Evolutionary conservation across 2,113 vertebrate genomes (phyloP), one percentile per base, ranked within the genome.

Genomic region (Bos indicus): DNA sequence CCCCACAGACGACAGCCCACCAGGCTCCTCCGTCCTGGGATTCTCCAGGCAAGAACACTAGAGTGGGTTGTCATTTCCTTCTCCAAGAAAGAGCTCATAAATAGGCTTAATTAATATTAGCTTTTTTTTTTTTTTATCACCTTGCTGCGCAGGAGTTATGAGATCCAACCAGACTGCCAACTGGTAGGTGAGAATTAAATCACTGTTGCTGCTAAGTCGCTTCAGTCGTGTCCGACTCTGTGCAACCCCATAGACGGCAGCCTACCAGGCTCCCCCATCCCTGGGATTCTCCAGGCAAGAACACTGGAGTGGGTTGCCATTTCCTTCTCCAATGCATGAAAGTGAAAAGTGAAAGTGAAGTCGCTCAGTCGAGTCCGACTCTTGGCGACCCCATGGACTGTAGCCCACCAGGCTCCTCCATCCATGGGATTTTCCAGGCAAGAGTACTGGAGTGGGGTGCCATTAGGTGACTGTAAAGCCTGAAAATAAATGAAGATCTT

Each of bases 401-500:
- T 6, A 43, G 43, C 43, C 43, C 43, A 43, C 43, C 43, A 43
- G 43, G 43, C 43, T 43, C 43, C 43, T 43, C 43, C 43, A 43
- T 43, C 43, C 43, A 43, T 46, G 43, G 43, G 43, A 46, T 46
- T 46, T 7, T 46, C 43, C 43, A 46, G 43, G 43, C 43, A 46
- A 46, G 43, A 46, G 6, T 6, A 46, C 43, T 46, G 43, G 43
- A 46, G 43, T 46, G 43, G 43, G 6, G 43, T 46, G 43, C 43
- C 43, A 46, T 46, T 78, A 60, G 71, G 28, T 60, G 36, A 57
- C 25, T 33, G 21, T 62, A 92, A 95, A 89, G 43, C 60, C 87
- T 52, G 43, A 78, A 95, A 95, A 92, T 33, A 94, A 96, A 80
- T 84, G 78, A 89, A 57, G 77, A 60, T 33, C 94, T 87, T 90